Evolutionary conservation across 1,140 invertebrate genomes (phyloP), one percentile per base, ranked within the genome.

Genomic region (Drosophila littoralis): DNA sequence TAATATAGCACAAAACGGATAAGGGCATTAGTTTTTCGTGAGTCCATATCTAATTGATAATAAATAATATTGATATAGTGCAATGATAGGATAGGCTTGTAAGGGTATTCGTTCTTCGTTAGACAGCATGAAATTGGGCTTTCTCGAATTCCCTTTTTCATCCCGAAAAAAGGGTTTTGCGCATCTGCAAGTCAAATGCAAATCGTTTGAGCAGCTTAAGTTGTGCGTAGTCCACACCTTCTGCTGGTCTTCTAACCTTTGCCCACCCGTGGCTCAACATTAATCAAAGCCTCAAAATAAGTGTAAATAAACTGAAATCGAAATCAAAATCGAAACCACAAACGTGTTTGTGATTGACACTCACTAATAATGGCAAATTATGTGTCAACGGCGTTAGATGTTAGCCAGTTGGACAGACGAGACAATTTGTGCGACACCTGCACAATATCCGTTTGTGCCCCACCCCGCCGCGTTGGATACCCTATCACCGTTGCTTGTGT

Each of bases 331-430:
- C 22, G 28, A 61, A 68, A 60, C 13, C 55, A 32, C 35, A 61
- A 48, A 55, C 17, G 15, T 59, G 36, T 15, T 9, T 40, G 38
- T 72, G 68, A 76, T 79, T 79, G 76, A 79, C 76, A 75, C 45
- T 70, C 57, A 59, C 72, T 70, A 61, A 76, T 77, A 72, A 79
- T 66, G 77, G 77, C 73, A 72, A 76, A 76, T 79, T 72, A 76
- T 76, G 67, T 78, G 75, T 74, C 75, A 74, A 64, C 71, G 59
- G 63, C 60, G 65, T 58, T 60, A 50, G 48, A 28, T 13, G 43
- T 43, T n/a, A n/a, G 40, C 22, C 22, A 13, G 5, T 9, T 32
- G 13, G 59, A 72, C 15, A 22, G 38, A 42, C 13, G 60, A 46
- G 10, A 13, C 36, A 38, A 43, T 17, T 35, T 45, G 28, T 28